Evolutionary conservation across 2,888 invertebrate genomes (phyloP).

Genomic region (Holacanthella duospinosa): DNA sequence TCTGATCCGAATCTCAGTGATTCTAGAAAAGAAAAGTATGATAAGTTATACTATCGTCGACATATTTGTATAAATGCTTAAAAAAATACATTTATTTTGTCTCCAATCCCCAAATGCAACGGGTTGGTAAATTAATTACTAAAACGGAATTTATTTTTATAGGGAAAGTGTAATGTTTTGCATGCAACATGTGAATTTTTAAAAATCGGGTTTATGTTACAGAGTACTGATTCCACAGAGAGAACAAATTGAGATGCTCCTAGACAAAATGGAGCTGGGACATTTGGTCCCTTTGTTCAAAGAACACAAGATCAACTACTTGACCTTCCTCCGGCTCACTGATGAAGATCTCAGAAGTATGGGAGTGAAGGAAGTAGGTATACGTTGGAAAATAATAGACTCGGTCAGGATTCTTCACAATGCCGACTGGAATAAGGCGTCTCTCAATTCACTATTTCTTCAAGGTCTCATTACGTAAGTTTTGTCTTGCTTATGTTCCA

Average conservation of each 20-base stretch:
- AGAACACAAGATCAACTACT: constrained; percentile 16
- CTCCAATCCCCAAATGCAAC: too few species aligned
- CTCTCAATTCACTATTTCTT: background rate
- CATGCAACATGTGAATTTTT: background rate
- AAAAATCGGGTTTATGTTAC: background rate
- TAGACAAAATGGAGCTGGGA: constrained; percentile 5
- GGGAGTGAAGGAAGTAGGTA: constrained; percentile 17
- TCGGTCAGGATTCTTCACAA: constrained; percentile 12
- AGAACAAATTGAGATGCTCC: constrained; percentile 13
- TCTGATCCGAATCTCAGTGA: constrained; percentile 1
- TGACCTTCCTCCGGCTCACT: constrained; percentile 15
- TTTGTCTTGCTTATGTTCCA: too few species aligned
- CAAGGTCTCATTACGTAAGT: constrained; percentile 1
- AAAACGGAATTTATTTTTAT: too few species aligned
- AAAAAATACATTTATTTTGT: too few species aligned
- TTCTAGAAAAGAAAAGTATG: too few species aligned
- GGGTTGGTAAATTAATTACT: too few species aligned
- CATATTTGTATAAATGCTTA: too few species aligned
- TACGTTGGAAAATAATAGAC: constrained; percentile 13
- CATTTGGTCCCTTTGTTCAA: constrained; percentile 14
- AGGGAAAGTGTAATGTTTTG: too few species aligned
- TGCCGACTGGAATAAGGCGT: constrained; percentile 6
- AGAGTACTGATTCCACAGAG: background rate
- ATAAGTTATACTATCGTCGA: too few species aligned
- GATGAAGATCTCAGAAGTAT: constrained; percentile 18